A percentile compares a stretch with the other conserved stretches of the same genome.
Conservation (phyloP, 2,888 invertebrate genomes). For the Aspidiotus destructor region DNA sequence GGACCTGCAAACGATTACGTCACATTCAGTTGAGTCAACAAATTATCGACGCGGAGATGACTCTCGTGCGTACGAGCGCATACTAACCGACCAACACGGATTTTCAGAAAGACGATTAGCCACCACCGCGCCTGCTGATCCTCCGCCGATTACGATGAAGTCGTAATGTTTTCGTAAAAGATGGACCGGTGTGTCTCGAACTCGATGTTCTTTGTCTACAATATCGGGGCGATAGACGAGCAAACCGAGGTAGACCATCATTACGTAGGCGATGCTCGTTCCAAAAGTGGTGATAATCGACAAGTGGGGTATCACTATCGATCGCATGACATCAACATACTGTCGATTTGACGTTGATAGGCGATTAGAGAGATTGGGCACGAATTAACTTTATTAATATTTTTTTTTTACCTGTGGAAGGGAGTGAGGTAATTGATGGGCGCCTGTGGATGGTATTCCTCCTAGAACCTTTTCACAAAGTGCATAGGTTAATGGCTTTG, state of each 20-base stretch:
- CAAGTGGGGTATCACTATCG: not conserved
- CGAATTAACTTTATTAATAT: no score
- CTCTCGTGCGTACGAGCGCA: not conserved
- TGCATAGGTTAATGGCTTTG: no score
- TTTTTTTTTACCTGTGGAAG: no score
- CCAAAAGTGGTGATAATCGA: slow-evolving; percentile 51
- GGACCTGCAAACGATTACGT: slow-evolving; percentile 42
- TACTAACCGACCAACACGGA: slow-evolving; percentile 50
- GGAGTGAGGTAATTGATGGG: no score
- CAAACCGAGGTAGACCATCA: slow-evolving; percentile 56
- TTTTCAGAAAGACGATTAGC: slow-evolving; percentile 69
- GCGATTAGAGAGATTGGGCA: no score
- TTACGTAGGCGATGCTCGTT: slow-evolving; percentile 55
- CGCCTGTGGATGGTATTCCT: no score
- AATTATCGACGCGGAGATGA: not conserved
- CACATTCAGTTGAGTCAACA: no score
- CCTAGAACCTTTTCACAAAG: no score
- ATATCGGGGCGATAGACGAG: slow-evolving; percentile 60
- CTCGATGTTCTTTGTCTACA: slow-evolving; percentile 54
- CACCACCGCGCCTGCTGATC: slow-evolving; percentile 69
- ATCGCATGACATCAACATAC: no score
- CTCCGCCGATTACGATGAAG: slow-evolving; percentile 70
- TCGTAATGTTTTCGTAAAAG: slow-evolving; percentile 57
- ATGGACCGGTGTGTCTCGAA: slow-evolving; percentile 48
- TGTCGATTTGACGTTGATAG: no score